These are phyloP conservation scores for Melanophora roralis DNA, from an alignment of 2,888 invertebrate genomes.

Conservation along the genomic window DNA sequence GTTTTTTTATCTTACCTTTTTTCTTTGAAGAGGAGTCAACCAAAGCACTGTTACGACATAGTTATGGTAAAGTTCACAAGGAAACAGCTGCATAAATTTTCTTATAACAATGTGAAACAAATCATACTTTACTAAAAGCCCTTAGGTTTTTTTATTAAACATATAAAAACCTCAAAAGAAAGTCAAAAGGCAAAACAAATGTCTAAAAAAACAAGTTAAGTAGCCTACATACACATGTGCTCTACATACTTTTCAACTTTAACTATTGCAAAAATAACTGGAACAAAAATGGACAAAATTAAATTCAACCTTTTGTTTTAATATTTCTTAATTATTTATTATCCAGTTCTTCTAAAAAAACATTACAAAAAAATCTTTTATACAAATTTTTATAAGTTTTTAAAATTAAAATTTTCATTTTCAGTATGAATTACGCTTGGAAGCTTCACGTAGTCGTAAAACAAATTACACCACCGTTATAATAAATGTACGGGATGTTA, in stretches of 20 bases:
- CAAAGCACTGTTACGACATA: constrained; percentile 23
- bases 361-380: constrained; percentile 42
- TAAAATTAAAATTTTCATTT: neutral
- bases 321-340: neutral
- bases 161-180: neutral
- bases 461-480: constrained; percentile 97
- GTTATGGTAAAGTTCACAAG: constrained; percentile 13
- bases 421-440: constrained; percentile 94
- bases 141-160: constrained; percentile 19
- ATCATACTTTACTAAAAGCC: neutral
- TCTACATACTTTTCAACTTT: neutral
- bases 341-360: too few relatives aligned
- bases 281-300: neutral
- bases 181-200: neutral
- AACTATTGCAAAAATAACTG: neutral
- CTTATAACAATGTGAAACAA: constrained; percentile 17
- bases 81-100: constrained; percentile 19
- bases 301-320: too few relatives aligned
- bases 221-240: too few relatives aligned
- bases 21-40: neutral
- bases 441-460: constrained; percentile 96
- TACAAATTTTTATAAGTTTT: too few relatives aligned
- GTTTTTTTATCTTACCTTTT: neutral
- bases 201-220: neutral
- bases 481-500: constrained; percentile 97